A percentile compares a stretch with the other conserved stretches of the same genome.
Conservation (phyloP, 92 coral and sea anemone genomes). For the Siderastrea siderea region DNA sequence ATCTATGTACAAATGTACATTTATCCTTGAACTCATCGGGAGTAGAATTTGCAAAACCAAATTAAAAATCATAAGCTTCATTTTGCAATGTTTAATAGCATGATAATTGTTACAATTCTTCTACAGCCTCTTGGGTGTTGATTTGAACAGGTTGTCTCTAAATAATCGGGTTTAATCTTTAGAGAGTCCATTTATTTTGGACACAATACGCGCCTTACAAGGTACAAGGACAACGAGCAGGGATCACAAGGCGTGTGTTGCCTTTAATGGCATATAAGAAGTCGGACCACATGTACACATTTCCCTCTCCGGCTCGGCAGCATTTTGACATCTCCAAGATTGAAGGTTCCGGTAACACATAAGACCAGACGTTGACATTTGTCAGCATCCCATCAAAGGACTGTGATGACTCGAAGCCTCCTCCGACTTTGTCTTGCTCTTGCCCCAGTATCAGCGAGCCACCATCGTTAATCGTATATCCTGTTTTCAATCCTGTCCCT, state of each 20-base stretch:
- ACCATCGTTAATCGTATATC: neutral
- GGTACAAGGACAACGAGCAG: neutral
- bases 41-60: too few species aligned
- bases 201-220: neutral
- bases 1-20: too few species aligned
- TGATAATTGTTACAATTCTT: too few species aligned
- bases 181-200: too few species aligned
- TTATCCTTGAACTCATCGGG: too few species aligned
- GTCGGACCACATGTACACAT: constrained; percentile 10
- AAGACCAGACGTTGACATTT: constrained; percentile 1
- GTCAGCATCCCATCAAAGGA: neutral
- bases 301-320: neutral
- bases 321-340: constrained; percentile 2
- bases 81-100: too few species aligned
- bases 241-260: neutral
- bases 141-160: too few species aligned
- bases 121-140: too few species aligned
- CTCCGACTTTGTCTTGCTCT: constrained; percentile 5
- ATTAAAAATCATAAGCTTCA: too few species aligned
- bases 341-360: neutral
- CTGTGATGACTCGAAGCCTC: neutral
- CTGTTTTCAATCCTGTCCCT: neutral
- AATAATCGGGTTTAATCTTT: too few species aligned
- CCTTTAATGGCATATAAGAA: neutral
- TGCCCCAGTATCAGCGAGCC: constrained; percentile 8